These are phyloP conservation scores for Caenorhabditis imperialis DNA, from an alignment of 2,888 invertebrate species.

Conservation along the genomic window DNA sequence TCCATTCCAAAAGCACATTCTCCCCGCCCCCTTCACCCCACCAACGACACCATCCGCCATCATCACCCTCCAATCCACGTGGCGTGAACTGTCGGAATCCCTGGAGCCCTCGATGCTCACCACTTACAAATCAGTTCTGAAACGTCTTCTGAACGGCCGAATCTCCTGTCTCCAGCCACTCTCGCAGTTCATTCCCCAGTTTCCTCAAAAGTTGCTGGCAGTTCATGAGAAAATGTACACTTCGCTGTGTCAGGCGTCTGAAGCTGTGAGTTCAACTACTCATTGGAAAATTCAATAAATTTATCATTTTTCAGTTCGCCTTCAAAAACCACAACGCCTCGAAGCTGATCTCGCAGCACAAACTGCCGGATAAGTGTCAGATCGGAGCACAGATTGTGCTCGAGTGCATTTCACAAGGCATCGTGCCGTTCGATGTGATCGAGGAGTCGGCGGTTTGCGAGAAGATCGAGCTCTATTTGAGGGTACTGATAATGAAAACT, in stretches of 20 bases:
- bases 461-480: conserved; percentile 9
- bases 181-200: neutral
- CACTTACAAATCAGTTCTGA: conserved; percentile 18
- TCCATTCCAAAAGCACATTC: too few relatives aligned
- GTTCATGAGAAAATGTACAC: conserved; percentile 23
- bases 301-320: conserved; percentile 36
- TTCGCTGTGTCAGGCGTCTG: conserved; percentile 15
- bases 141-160: conserved; percentile 22
- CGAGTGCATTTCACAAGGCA: conserved; percentile 4
- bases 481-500: too few relatives aligned
- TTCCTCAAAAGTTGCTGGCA: conserved; percentile 5
- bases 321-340: conserved; percentile 27
- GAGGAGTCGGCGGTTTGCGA: neutral
- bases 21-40: too few relatives aligned
- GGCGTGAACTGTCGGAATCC: conserved; percentile 6
- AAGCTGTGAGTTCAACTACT: conserved; percentile 14
- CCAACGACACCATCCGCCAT: too few relatives aligned
- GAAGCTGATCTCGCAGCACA: conserved; percentile 21
- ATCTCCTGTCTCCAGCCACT: conserved; percentile 15
- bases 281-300: too few relatives aligned
- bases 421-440: conserved; percentile 14
- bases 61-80: conserved; percentile 10
- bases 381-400: conserved; percentile 32
- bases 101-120: neutral
- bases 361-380: conserved; percentile 20